Evolutionary conservation across 1,140 invertebrate genomes (phyloP).

Genomic region (Geopemphigus sp.): DNA sequence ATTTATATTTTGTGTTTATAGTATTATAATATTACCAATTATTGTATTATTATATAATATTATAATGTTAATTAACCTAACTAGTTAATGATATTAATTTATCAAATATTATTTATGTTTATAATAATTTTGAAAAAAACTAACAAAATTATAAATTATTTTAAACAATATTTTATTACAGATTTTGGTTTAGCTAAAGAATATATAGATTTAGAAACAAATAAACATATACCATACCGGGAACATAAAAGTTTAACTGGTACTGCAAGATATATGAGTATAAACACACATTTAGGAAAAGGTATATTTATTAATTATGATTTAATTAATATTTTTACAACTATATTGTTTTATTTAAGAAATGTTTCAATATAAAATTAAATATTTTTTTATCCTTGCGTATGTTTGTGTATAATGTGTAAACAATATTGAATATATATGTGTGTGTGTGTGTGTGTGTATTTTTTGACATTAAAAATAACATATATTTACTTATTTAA

Average conservation of each 20-base stretch:
- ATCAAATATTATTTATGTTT: neutral
- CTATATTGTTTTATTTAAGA: neutral
- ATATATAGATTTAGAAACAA: conserved; percentile 99
- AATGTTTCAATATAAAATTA: too few relatives aligned
- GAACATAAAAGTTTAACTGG: conserved; percentile 99
- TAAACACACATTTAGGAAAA: conserved; percentile 99
- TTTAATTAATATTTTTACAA: neutral
- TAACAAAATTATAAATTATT: neutral
- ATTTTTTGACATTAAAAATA: too few relatives aligned
- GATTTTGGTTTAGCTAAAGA: conserved; percentile 96
- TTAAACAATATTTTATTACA: conserved; percentile 51
- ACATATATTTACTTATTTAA: too few relatives aligned
- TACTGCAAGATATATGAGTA: conserved; percentile 99
- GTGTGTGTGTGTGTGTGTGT: too few relatives aligned
- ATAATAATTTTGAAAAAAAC: neutral
- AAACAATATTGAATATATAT: too few relatives aligned
- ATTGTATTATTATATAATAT: too few relatives aligned
- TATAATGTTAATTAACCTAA: neutral
- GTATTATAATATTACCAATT: neutral
- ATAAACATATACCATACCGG: conserved; percentile 99
- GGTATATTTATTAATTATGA: conserved; percentile 59
- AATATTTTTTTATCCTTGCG: too few relatives aligned
- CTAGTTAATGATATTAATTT: neutral
- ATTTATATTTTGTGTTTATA: neutral
- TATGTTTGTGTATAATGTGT: too few relatives aligned